Evolutionary conservation across 2,888 invertebrate species (phyloP).

Genomic region (Cepaea hortensis): DNA sequence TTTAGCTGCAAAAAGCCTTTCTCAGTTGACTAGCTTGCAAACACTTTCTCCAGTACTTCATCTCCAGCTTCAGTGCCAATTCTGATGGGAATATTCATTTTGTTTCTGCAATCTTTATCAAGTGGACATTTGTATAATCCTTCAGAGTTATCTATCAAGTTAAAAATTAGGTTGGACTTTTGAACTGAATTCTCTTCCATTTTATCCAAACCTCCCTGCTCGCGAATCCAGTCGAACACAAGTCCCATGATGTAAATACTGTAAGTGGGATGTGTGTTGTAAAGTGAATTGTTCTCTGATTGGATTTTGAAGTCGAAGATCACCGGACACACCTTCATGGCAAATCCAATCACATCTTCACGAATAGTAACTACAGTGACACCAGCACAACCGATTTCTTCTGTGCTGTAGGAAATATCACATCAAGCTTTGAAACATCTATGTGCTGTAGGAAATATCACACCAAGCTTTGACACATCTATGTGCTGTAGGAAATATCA

Average conservation of each 20-base stretch:
- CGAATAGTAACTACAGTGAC: slow-evolving; percentile 93
- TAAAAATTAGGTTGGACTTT: slow-evolving; percentile 83
- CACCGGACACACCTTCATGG: slow-evolving; percentile 85
- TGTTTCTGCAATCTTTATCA: slow-evolving; percentile 83
- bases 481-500: slow-evolving; percentile 96
- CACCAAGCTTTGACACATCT: slow-evolving; percentile 94
- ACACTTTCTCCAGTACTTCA: slow-evolving; percentile 89
- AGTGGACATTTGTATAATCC: slow-evolving; percentile 84
- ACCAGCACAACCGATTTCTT: slow-evolving; percentile 98
- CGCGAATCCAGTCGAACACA: slow-evolving; percentile 93
- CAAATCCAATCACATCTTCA: slow-evolving; percentile 89
- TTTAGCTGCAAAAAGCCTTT: slow-evolving; percentile 90
- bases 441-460: slow-evolving; percentile 96
- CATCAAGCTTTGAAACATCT: no score
- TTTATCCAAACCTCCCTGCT: slow-evolving; percentile 87
- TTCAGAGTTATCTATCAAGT: slow-evolving; percentile 87
- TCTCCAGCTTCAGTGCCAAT: slow-evolving; percentile 82
- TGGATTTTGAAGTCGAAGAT: slow-evolving; percentile 90
- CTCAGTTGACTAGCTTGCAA: slow-evolving; percentile 87
- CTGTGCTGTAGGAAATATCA: slow-evolving; percentile 96
- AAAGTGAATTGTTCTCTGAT: slow-evolving; percentile 89
- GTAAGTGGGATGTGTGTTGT: slow-evolving; percentile 97
- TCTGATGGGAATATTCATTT: slow-evolving; percentile 94
- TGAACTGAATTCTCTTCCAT: slow-evolving; percentile 82
- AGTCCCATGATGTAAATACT: slow-evolving; percentile 95